phyloP scores from a whole-genome alignment of 2,113 vertebrate species.

The Dasypus novemcinctus region DNA sequence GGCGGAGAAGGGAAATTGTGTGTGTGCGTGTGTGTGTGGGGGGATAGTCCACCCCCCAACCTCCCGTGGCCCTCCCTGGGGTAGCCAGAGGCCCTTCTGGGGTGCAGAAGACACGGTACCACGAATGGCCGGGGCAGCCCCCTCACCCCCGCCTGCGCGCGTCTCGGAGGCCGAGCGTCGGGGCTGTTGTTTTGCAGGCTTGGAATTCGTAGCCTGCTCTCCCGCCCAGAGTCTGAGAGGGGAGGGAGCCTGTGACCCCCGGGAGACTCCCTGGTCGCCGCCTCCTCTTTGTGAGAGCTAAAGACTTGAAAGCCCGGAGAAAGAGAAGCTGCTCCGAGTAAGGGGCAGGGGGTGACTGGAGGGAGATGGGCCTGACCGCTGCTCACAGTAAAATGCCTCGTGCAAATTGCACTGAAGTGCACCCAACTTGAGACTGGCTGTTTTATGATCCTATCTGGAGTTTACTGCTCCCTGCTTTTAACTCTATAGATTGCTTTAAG shows the following conservation, averaged over 20 bases:
- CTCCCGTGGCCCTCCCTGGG: neutral
- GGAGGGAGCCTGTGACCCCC: conserved; percentile 73
- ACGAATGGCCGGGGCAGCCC: neutral
- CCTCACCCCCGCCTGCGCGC: neutral
- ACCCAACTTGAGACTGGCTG: conserved; percentile 74
- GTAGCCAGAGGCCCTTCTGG: neutral
- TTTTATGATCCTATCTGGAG: conserved; percentile 79
- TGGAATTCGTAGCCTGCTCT: conserved; percentile 60
- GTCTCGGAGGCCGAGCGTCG: neutral
- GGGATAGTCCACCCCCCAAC: neutral
- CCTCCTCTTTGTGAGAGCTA: conserved; percentile 71
- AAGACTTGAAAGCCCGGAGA: conserved; percentile 68
- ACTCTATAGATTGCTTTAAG: conserved; percentile 79
- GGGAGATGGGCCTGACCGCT: conserved; percentile 64
- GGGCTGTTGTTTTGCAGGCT: conserved; percentile 69
- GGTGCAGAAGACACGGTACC: neutral
- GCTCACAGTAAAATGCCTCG: conserved; percentile 71
- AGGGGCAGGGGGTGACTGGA: conserved; percentile 61
- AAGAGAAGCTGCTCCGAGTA: conserved; percentile 56
- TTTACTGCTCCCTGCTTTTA: conserved; percentile 79
- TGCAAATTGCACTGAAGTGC: conserved; percentile 73
- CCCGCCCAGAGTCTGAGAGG: conserved; percentile 32
- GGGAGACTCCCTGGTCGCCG: conserved; percentile 64
- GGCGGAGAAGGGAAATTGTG: neutral
- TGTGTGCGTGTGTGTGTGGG: neutral